phyloP scores from a whole-genome alignment of 2,113 vertebrate species.

The Dicentrarchus labrax region DNA sequence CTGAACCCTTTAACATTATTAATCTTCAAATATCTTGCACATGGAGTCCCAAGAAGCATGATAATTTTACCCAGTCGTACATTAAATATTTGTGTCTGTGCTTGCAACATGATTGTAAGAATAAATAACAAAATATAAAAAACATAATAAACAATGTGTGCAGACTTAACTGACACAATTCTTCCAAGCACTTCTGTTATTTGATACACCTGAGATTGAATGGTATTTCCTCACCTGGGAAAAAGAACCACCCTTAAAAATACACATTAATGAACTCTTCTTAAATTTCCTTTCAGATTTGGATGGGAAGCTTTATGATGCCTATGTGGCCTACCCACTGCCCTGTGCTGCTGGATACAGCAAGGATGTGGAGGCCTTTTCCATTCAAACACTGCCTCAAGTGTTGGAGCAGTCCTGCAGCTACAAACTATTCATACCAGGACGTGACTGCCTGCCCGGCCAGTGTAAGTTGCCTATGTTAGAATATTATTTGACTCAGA shows the following conservation, averaged over 20 bases:
- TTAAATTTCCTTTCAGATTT: constrained; percentile 77
- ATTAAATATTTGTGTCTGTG: too few relatives aligned
- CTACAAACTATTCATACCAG: constrained; percentile 91
- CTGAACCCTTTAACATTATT: too few relatives aligned
- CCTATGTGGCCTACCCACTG: constrained; percentile 91
- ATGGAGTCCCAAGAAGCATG: too few relatives aligned
- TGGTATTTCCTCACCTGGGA: too few relatives aligned
- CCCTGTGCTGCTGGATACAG: constrained; percentile 58
- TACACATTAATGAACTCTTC: background rate
- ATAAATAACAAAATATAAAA: too few relatives aligned
- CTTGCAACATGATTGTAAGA: too few relatives aligned
- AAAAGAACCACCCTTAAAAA: background rate
- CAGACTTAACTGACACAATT: too few relatives aligned
- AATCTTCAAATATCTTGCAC: too few relatives aligned
- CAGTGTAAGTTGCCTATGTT: constrained; percentile 83
- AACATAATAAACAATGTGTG: too few relatives aligned
- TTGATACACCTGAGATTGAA: background rate
- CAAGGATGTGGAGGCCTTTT: constrained; percentile 84
- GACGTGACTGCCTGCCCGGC: constrained; percentile 89
- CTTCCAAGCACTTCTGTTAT: too few relatives aligned
- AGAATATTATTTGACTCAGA: background rate
- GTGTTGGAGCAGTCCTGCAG: constrained; percentile 91
- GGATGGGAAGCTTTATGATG: constrained; percentile 93
- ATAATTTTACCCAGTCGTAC: too few relatives aligned
- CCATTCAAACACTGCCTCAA: constrained; percentile 84